Percentiles rank a stretch among this genome's conserved stretches.
Evolutionary conservation across 2,888 invertebrate genomes (phyloP).

Genomic region (Lamellibrachia columna): DNA sequence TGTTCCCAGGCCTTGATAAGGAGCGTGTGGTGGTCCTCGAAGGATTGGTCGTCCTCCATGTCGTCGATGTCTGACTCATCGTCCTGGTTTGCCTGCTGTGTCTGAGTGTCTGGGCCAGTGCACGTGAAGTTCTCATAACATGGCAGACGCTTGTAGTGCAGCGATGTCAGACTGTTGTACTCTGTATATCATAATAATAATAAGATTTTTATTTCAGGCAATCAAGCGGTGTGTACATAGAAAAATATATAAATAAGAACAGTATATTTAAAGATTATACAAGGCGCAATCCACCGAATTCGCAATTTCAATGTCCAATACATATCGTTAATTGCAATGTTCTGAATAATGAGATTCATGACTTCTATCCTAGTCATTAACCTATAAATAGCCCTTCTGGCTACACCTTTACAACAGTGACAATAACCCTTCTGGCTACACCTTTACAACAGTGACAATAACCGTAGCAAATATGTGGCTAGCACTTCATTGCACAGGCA

Average conservation of each 20-base stretch:
- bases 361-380: too few species aligned
- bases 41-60: slow-evolving; percentile 55
- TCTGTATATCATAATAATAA: slow-evolving; percentile 46
- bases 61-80: slow-evolving; percentile 60
- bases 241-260: neutral
- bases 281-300: too few species aligned
- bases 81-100: slow-evolving; percentile 50
- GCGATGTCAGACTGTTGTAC: slow-evolving; percentile 55
- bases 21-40: slow-evolving; percentile 63
- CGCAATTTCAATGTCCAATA: too few species aligned
- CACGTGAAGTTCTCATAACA: slow-evolving; percentile 58
- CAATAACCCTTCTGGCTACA: too few species aligned
- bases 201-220: neutral
- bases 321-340: too few species aligned
- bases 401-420: too few species aligned
- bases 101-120: slow-evolving; percentile 54
- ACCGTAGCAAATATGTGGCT: too few species aligned
- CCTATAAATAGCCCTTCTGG: too few species aligned
- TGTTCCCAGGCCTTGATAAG: slow-evolving; percentile 66
- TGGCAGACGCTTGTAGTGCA: slow-evolving; percentile 56
- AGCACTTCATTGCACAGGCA: too few species aligned
- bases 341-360: too few species aligned
- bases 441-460: too few species aligned
- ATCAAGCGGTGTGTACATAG: neutral
- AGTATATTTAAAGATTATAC: neutral